A percentile compares a stretch with the other conserved stretches of the same genome.
Evolutionary conservation across 2,888 invertebrate species (phyloP).

Genomic region (Aphidius colemani): DNA sequence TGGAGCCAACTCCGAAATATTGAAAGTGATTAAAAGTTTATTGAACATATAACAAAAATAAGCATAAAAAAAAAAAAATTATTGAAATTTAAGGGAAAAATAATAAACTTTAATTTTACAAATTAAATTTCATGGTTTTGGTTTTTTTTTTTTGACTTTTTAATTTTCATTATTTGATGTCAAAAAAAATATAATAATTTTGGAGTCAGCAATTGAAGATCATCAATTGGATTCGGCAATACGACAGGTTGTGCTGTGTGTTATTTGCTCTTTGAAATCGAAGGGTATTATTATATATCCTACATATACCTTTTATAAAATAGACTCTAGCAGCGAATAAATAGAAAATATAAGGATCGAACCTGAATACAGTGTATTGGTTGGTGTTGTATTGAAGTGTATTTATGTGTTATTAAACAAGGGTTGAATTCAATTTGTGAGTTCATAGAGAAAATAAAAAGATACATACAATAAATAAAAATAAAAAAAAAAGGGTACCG

Average conservation of each 20-base stretch:
- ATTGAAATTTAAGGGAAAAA: background rate
- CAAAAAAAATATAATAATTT: background rate
- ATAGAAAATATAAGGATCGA: background rate
- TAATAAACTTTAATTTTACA: background rate
- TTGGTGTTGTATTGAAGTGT: too few relatives aligned
- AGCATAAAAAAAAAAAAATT: background rate
- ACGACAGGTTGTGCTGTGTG: background rate
- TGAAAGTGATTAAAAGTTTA: conserved; percentile 31
- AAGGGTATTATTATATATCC: too few relatives aligned
- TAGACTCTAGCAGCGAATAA: too few relatives aligned
- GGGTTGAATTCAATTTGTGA: too few relatives aligned
- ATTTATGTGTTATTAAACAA: too few relatives aligned
- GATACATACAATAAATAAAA: background rate
- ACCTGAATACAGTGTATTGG: too few relatives aligned
- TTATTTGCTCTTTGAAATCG: too few relatives aligned
- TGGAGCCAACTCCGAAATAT: conserved; percentile 38
- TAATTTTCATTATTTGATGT: background rate
- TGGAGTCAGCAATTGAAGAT: background rate
- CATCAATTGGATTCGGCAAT: conserved; percentile 20
- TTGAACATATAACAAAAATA: background rate
- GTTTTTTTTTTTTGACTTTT: too few relatives aligned
- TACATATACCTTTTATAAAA: too few relatives aligned
- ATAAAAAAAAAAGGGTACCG: conserved; percentile 17
- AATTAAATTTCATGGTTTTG: too few relatives aligned
- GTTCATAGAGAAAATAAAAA: background rate